Evolutionary conservation across 2,888 invertebrate genomes (phyloP).

Genomic region (Chrysolina haemoptera): DNA sequence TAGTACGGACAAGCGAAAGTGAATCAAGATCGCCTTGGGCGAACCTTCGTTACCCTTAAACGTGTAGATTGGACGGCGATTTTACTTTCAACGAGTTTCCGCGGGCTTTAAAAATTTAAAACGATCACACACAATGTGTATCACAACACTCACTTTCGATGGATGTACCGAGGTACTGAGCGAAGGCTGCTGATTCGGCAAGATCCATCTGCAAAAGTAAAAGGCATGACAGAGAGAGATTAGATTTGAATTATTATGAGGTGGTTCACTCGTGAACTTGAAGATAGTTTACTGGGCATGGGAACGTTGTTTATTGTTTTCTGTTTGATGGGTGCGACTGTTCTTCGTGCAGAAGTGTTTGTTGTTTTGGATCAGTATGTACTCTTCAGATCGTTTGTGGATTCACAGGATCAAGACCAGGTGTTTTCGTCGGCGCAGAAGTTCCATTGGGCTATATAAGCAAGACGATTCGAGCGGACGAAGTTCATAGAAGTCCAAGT

Average conservation of each 20-base stretch:
- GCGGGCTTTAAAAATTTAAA: slow-evolving; percentile 16
- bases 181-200: not conserved
- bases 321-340: not conserved
- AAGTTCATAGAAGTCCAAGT: too few relatives aligned
- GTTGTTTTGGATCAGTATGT: too few relatives aligned
- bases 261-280: slow-evolving; percentile 9
- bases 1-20: slow-evolving; percentile 42
- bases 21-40: slow-evolving; percentile 37
- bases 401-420: too few relatives aligned
- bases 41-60: slow-evolving; percentile 42
- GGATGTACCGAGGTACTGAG: not conserved
- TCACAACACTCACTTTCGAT: not conserved
- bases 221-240: not conserved
- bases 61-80: slow-evolving; percentile 38
- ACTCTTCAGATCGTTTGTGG: too few relatives aligned
- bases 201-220: slow-evolving; percentile 6
- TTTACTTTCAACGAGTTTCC: slow-evolving; percentile 44
- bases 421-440: too few relatives aligned
- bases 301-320: not conserved
- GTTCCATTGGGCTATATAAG: too few relatives aligned
- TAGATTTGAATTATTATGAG: slow-evolving; percentile 1
- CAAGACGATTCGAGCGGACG: too few relatives aligned
- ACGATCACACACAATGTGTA: not conserved
- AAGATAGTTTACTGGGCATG: not conserved
- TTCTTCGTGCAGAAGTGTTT: not conserved